Evolutionary conservation across 1,140 invertebrate species (phyloP).

Genomic region (Neodiprion pinetum): DNA sequence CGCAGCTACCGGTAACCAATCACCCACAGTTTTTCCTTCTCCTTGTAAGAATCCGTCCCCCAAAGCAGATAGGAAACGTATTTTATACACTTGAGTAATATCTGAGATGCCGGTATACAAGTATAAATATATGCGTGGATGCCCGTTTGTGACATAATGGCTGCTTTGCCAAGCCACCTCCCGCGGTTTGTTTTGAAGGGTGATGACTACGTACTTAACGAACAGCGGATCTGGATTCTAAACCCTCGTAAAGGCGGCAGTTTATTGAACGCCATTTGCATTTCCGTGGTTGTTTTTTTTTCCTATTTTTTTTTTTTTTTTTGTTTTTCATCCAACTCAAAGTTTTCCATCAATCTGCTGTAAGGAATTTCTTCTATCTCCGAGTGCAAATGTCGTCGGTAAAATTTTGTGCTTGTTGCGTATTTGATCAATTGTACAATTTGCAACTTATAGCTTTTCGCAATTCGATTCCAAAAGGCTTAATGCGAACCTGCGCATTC

Average conservation of each 20-base stretch:
- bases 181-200: conserved; percentile 4
- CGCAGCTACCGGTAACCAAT: background rate
- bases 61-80: background rate
- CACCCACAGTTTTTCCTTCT: background rate
- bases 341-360: too few species aligned
- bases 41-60: background rate
- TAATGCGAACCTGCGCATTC: too few species aligned
- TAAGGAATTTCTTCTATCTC: too few species aligned
- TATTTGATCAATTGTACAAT: too few species aligned
- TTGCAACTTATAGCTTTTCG: too few species aligned
- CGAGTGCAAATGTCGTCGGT: too few species aligned
- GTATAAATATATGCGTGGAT: too few species aligned
- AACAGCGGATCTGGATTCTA: background rate
- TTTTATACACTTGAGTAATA: background rate
- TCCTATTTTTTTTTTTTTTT: too few species aligned
- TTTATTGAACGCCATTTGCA: conserved; percentile 2
- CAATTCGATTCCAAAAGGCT: too few species aligned
- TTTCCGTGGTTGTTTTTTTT: background rate
- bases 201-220: conserved; percentile 3
- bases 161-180: background rate
- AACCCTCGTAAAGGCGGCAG: background rate
- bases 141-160: background rate
- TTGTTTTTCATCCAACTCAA: too few species aligned
- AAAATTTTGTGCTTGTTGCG: too few species aligned
- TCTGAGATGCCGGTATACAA: background rate